phyloP scores from a whole-genome alignment of 1,140 invertebrate genomes.

The Drosophila parabipectinata region DNA sequence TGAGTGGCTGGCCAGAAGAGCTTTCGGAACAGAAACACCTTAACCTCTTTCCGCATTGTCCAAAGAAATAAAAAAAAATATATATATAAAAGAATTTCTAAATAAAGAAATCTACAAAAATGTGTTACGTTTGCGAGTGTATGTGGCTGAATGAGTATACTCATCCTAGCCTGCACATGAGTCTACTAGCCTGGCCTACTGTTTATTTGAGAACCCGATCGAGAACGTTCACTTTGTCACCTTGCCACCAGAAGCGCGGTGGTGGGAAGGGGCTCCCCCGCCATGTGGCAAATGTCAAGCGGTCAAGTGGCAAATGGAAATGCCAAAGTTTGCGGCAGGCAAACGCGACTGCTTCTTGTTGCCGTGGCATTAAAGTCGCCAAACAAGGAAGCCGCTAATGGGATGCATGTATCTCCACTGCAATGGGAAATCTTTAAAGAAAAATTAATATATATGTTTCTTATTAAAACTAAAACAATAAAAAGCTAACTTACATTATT shows the following conservation, averaged over 20 bases:
- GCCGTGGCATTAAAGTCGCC: slow-evolving; percentile 43
- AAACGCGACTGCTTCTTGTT: slow-evolving; percentile 43
- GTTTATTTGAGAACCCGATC: slow-evolving; percentile 29
- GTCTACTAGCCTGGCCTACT: slow-evolving; percentile 39
- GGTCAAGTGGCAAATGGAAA: slow-evolving; percentile 53
- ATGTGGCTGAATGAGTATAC: neutral
- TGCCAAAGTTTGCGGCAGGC: slow-evolving; percentile 68
- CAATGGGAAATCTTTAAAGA: neutral
- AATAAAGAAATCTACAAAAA: slow-evolving; percentile 5
- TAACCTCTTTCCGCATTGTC: slow-evolving; percentile 20
- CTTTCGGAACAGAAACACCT: slow-evolving; percentile 63
- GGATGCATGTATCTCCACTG: slow-evolving; percentile 14
- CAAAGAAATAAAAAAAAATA: neutral
- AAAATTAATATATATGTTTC: neutral
- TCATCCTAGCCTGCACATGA: too few relatives aligned
- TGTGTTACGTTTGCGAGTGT: slow-evolving; percentile 12
- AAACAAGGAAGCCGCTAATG: slow-evolving; percentile 39
- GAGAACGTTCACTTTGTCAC: slow-evolving; percentile 64
- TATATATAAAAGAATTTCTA: too few relatives aligned
- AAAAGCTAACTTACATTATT: too few relatives aligned
- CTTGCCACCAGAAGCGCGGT: neutral
- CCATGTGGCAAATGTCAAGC: slow-evolving; percentile 47
- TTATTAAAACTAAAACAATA: neutral
- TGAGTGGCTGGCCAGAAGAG: slow-evolving; percentile 16
- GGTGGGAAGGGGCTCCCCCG: slow-evolving; percentile 3